Conservation (phyloP, 2,113 vertebrate genomes). For the Narcine bancroftii region DNA sequence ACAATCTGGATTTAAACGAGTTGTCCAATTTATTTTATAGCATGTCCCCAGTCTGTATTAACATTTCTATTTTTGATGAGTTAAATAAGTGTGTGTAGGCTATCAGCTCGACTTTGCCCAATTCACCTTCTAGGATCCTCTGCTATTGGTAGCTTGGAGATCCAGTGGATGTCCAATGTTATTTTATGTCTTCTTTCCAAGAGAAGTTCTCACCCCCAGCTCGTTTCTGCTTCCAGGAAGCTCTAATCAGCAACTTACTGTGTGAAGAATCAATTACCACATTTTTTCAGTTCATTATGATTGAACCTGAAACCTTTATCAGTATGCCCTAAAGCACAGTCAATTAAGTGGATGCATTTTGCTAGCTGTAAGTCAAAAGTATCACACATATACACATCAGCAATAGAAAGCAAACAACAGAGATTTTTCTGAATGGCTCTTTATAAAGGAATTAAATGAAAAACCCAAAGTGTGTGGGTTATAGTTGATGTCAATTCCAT, state of each 20-base stretch:
- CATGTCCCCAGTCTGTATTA: background rate
- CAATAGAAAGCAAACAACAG: no score
- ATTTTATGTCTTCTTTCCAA: background rate
- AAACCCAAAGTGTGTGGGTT: no score
- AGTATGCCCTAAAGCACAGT: background rate
- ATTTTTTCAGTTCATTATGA: background rate
- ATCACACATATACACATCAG: background rate
- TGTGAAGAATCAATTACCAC: background rate
- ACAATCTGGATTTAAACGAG: background rate
- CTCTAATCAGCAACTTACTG: background rate
- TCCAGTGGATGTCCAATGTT: background rate
- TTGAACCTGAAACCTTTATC: background rate
- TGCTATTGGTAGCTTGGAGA: background rate
- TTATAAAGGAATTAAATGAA: no score
- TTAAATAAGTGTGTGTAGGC: background rate
- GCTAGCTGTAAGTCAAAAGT: background rate
- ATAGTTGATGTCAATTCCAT: no score
- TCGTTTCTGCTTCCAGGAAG: constrained; percentile 1
- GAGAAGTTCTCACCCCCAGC: background rate
- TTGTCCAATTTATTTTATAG: background rate
- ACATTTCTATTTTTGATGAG: background rate
- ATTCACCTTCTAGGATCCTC: background rate
- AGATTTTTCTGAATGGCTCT: no score
- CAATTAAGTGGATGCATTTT: background rate
- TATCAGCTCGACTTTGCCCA: background rate